Conservation (phyloP, 2,888 invertebrate genomes). For the Salticus scenicus region DNA sequence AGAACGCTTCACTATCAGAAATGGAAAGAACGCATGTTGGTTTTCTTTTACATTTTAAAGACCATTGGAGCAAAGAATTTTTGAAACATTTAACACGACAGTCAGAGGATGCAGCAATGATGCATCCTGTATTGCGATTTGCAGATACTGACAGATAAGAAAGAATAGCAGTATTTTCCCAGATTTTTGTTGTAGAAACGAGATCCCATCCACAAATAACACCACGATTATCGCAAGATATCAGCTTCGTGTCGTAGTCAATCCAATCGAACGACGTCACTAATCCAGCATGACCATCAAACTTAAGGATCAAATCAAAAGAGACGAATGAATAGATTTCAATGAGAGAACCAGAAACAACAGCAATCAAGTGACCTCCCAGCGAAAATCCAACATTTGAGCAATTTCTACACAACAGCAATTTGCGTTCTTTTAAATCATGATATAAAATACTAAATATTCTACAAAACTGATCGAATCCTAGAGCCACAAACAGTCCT, state of each 20-base stretch:
- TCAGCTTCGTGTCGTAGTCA: slow-evolving; percentile 30
- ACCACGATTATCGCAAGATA: slow-evolving; percentile 38
- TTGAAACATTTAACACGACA: slow-evolving; percentile 19
- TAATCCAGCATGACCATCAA: slow-evolving; percentile 39
- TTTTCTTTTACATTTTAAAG: background rate
- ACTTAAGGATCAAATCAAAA: slow-evolving; percentile 9
- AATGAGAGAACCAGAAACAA: slow-evolving; percentile 6
- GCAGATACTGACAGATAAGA: slow-evolving; percentile 26
- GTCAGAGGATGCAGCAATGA: slow-evolving; percentile 17
- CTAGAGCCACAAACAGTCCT: slow-evolving; percentile 32
- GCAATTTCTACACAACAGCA: slow-evolving; percentile 2
- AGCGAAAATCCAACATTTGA: slow-evolving; percentile 10
- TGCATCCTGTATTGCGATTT: background rate
- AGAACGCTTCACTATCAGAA: background rate
- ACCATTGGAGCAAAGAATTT: slow-evolving; percentile 21
- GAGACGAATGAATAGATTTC: slow-evolving; percentile 28
- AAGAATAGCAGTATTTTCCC: slow-evolving; percentile 32
- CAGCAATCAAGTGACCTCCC: slow-evolving; percentile 31
- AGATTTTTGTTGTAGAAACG: slow-evolving; percentile 14
- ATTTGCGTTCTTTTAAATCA: slow-evolving; percentile 16
- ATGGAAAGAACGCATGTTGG: background rate
- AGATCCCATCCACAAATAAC: slow-evolving; percentile 52
- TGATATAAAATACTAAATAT: slow-evolving; percentile 20
- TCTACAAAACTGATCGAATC: slow-evolving; percentile 19
- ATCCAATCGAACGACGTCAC: slow-evolving; percentile 32